Conservation (phyloP, 2,113 vertebrate genomes). For the Pygoscelis antarcticus region DNA sequence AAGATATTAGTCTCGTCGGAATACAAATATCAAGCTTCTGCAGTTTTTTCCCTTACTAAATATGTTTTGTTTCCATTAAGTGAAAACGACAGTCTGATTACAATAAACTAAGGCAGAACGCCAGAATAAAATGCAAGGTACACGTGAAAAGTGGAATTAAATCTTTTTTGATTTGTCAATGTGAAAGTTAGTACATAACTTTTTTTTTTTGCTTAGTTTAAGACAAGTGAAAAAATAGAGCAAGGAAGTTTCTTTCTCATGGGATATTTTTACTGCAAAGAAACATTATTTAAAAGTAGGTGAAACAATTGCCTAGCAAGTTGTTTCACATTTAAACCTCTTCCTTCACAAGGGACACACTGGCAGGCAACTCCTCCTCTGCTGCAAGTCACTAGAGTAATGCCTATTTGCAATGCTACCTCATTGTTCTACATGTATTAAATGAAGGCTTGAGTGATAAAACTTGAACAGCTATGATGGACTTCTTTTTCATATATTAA, state of each 20-base stretch:
- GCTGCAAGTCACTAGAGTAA: background rate
- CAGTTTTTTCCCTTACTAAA: constrained; percentile 8
- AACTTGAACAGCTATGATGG: background rate
- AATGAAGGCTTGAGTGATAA: background rate
- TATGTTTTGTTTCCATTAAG: background rate
- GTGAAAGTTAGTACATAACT: background rate
- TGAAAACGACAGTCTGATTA: constrained; percentile 42
- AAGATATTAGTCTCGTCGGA: constrained; percentile 30
- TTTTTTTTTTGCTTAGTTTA: background rate
- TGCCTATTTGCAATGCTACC: background rate
- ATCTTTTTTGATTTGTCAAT: background rate
- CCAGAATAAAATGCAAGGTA: background rate
- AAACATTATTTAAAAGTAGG: background rate
- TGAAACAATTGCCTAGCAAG: background rate
- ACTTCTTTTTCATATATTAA: background rate
- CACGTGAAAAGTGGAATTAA: background rate
- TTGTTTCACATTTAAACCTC: background rate
- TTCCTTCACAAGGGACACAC: background rate
- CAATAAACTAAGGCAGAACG: background rate
- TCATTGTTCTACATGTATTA: background rate
- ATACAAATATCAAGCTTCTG: constrained; percentile 31
- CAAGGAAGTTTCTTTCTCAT: background rate
- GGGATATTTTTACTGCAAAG: background rate
- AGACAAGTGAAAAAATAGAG: background rate
- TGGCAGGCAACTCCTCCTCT: background rate